phyloP scores from a whole-genome alignment of 2,888 invertebrate species.

The Lycaena phlaeas region DNA sequence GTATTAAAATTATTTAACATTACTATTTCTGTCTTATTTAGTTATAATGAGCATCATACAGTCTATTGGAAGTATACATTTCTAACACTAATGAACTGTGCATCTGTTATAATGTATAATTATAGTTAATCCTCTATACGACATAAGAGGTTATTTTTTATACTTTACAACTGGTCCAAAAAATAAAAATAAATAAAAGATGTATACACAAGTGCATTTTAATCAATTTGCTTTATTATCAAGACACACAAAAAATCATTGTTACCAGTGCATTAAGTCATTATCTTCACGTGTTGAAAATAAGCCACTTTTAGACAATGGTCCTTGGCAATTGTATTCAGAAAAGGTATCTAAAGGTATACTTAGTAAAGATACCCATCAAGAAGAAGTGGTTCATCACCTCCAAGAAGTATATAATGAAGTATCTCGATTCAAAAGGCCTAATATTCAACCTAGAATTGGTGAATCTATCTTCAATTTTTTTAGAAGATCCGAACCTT shows the following conservation, averaged over 20 bases:
- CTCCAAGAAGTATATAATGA: conserved; percentile 80
- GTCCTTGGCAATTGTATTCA: conserved; percentile 71
- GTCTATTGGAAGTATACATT: neutral
- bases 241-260: conserved; percentile 40
- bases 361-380: conserved; percentile 79
- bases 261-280: conserved; percentile 42
- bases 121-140: neutral
- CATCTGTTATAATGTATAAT: neutral
- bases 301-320: conserved; percentile 28
- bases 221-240: conserved; percentile 33
- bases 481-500: conserved; percentile 45
- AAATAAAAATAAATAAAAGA: conserved; percentile 22
- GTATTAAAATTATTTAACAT: neutral
- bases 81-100: neutral
- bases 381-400: conserved; percentile 77
- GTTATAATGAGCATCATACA: neutral
- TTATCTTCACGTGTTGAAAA: conserved; percentile 41
- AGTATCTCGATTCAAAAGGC: conserved; percentile 71
- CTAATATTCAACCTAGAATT: conserved; percentile 27
- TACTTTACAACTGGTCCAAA: conserved; percentile 4
- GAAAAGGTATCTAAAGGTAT: conserved; percentile 73
- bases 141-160: conserved; percentile 17
- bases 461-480: conserved; percentile 41
- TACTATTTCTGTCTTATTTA: neutral
- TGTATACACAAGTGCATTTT: conserved; percentile 37